These are phyloP conservation scores for Cisticola juncidis DNA, from an alignment of 2,113 vertebrate species.

Conservation along the genomic window DNA sequence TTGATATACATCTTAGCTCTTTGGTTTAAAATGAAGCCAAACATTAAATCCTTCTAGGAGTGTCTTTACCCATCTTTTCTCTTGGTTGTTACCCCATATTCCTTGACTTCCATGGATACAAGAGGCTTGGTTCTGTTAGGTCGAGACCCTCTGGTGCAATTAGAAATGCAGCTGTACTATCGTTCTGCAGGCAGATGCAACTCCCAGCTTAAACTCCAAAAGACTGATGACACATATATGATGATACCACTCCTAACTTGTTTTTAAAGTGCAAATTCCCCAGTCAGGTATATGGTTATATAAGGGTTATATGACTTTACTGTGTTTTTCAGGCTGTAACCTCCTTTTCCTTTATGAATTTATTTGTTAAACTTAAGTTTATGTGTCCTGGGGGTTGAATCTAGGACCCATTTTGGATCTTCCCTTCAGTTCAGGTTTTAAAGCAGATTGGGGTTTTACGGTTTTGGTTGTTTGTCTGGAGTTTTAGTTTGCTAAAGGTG, in stretches of 20 bases:
- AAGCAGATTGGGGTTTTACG: not conserved
- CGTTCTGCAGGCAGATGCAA: not conserved
- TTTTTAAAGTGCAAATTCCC: not conserved
- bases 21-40: not conserved
- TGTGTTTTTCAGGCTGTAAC: not conserved
- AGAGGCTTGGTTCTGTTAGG: not conserved
- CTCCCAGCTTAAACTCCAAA: not conserved
- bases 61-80: not conserved
- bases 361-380: not conserved
- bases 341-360: not conserved
- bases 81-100: not conserved
- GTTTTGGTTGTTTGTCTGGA: not conserved
- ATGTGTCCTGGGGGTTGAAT: not conserved
- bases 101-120: not conserved
- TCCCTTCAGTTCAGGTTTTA: not conserved
- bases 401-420: not conserved
- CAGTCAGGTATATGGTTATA: not conserved
- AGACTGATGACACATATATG: not conserved
- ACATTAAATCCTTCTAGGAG: not conserved
- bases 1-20: not conserved
- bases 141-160: not conserved
- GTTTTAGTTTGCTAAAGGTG: not conserved
- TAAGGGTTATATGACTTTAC: not conserved
- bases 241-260: not conserved
- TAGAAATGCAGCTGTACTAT: not conserved